phyloP scores from a whole-genome alignment of 1,140 invertebrate species.

The Listronotus bonariensis region DNA sequence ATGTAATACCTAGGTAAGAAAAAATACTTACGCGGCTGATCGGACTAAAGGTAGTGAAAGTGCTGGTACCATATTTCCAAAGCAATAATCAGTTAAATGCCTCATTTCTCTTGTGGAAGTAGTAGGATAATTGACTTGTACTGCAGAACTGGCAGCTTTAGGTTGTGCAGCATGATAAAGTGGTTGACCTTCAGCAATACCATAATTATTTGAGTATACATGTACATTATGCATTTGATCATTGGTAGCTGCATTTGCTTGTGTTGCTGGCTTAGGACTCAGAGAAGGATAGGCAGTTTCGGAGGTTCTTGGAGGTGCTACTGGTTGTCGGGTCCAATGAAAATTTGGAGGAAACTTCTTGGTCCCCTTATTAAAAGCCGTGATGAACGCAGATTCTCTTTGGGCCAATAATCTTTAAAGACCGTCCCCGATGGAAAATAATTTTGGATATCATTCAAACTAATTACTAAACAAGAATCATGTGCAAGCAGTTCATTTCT shows the following conservation, averaged over 20 bases:
- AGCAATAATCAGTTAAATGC: slow-evolving; percentile 36
- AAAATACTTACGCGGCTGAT: slow-evolving; percentile 51
- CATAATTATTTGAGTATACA: slow-evolving; percentile 42
- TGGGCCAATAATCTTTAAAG: slow-evolving; percentile 91
- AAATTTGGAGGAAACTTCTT: slow-evolving; percentile 61
- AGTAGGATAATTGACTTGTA: slow-evolving; percentile 55
- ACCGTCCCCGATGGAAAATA: slow-evolving; percentile 87
- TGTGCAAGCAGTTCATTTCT: slow-evolving; percentile 87
- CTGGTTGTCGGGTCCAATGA: slow-evolving; percentile 66
- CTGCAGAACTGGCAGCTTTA: slow-evolving; percentile 42
- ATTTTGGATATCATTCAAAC: slow-evolving; percentile 85
- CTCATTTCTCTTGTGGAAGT: slow-evolving; percentile 53
- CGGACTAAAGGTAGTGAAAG: slow-evolving; percentile 64
- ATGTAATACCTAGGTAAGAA: neutral
- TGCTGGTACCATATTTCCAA: slow-evolving; percentile 55
- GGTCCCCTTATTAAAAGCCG: slow-evolving; percentile 64
- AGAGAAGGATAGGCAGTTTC: slow-evolving; percentile 51
- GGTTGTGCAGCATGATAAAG: slow-evolving; percentile 45
- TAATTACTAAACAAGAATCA: slow-evolving; percentile 86
- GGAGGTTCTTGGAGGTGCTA: slow-evolving; percentile 56
- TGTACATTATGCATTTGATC: slow-evolving; percentile 47
- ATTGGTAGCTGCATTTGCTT: slow-evolving; percentile 57
- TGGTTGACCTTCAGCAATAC: slow-evolving; percentile 43
- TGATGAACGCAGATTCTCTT: slow-evolving; percentile 81
- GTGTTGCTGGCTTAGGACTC: slow-evolving; percentile 59